Conservation (phyloP, 2,888 invertebrate species). For the Catocala nupta region DNA sequence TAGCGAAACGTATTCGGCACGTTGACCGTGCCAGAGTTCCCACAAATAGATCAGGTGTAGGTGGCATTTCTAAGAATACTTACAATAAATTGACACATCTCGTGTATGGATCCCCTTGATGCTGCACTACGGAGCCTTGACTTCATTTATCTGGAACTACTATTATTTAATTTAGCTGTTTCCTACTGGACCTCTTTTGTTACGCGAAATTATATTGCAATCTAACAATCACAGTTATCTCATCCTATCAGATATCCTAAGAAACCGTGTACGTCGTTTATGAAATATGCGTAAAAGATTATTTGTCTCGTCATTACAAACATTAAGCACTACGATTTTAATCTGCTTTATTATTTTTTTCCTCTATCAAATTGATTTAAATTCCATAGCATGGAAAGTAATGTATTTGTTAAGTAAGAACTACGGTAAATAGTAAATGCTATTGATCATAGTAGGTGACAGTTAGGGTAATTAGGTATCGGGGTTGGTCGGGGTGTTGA, state of each 20-base stretch:
- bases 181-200: slow-evolving; percentile 36
- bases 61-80: slow-evolving; percentile 79
- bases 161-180: slow-evolving; percentile 50
- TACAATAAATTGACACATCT: slow-evolving; percentile 59
- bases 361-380: too few relatives aligned
- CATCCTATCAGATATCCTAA: too few relatives aligned
- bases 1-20: slow-evolving; percentile 58
- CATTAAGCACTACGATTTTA: too few relatives aligned
- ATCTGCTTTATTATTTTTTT: too few relatives aligned
- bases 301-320: too few relatives aligned
- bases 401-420: too few relatives aligned
- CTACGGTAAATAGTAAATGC: neutral
- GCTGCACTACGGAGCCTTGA: slow-evolving; percentile 51
- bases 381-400: too few relatives aligned
- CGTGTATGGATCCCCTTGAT: slow-evolving; percentile 44
- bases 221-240: too few relatives aligned
- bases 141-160: slow-evolving; percentile 48
- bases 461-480: slow-evolving; percentile 36
- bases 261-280: too few relatives aligned
- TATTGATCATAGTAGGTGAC: slow-evolving; percentile 33
- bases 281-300: too few relatives aligned
- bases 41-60: slow-evolving; percentile 80
- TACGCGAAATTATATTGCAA: too few relatives aligned
- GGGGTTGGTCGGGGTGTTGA: slow-evolving; percentile 38
- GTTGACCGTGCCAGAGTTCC: slow-evolving; percentile 75